Evolutionary conservation across 2,888 invertebrate species (phyloP), one percentile per base, ranked within the genome.

Genomic region (Erannis defoliaria): DNA sequence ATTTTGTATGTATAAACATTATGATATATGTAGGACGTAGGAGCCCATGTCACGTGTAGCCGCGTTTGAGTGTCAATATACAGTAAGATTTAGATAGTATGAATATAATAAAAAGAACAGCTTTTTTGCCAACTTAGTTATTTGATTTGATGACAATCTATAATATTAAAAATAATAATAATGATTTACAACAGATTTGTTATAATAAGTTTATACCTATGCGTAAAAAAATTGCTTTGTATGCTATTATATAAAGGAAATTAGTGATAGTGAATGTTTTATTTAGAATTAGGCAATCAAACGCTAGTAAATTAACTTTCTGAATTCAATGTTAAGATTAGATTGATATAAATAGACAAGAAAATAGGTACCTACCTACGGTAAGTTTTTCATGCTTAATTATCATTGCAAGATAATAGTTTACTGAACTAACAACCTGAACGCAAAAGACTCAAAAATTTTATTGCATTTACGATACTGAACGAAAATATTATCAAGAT

Each of bases 251-350:
- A 37, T 16, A 12, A 12, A 16, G 37, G 16, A 8, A 37, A 18
- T 37, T 37, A 37, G 16, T 37, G 37, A 37, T 16, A 16, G 8
- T 14, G 16, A 37, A 14, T 8, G 6, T 9, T 10, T 21, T n/a
- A 21, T n/a, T 21, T 42, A 8, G 21, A n/a, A 42, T 19, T 9
- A 29, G 45, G 2, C 2, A 29, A 29, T 45, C 18, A 18, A 12
- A 2, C n/a, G 16, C 45, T 29, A 38, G 8, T 26, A 38, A 38
- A 38, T 50, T 50, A 26, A 50, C 50, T 38, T 38, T 50, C 38
- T 1, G 38, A 50, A 16, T 50, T 16, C 26, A 50, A 26, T 50
- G 35, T 50, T 23, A 50, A 23, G 14, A 26, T 50, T 26, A 50
- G 5, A 49, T 23, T 18, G n/a, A 50, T 18, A 9, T 23, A 14